Conservation (phyloP, 2,113 vertebrate species). For the Proterorhinus semilunaris region DNA sequence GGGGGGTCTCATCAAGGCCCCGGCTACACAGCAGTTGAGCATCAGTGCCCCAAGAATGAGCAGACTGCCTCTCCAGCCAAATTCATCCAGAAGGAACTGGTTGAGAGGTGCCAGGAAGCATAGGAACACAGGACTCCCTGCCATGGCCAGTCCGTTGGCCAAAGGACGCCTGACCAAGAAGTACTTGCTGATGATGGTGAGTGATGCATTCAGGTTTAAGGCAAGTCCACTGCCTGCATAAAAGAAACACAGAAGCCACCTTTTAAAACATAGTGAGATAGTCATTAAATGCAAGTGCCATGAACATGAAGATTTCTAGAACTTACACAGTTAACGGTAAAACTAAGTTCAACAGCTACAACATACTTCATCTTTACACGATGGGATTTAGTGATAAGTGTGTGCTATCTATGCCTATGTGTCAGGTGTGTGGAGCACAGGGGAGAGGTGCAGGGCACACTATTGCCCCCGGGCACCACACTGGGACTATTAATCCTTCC, state of each 20-base stretch:
- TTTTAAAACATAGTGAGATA: constrained; percentile 31
- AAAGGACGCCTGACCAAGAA: constrained; percentile 80
- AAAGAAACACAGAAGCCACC: constrained; percentile 18
- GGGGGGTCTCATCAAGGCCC: constrained; percentile 82
- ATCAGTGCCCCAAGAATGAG: constrained; percentile 81
- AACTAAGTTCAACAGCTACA: too few relatives aligned
- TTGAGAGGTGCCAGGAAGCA: constrained; percentile 79
- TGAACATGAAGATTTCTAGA: neutral
- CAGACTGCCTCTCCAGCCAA: constrained; percentile 84
- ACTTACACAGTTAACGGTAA: too few relatives aligned
- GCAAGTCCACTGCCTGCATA: constrained; percentile 79
- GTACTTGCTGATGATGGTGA: constrained; percentile 86
- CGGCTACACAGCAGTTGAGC: constrained; percentile 82
- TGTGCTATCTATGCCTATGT: constrained; percentile 16
- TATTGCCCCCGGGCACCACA: constrained; percentile 45
- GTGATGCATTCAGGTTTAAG: constrained; percentile 84
- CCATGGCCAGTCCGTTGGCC: constrained; percentile 82
- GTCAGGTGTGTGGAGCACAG: constrained; percentile 35
- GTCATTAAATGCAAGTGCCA: constrained; percentile 15
- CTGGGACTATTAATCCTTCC: constrained; percentile 77
- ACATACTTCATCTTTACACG: constrained; percentile 1
- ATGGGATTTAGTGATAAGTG: constrained; percentile 11
- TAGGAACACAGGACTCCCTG: constrained; percentile 80
- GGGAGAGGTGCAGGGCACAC: constrained; percentile 50
- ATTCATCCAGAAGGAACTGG: constrained; percentile 77